Evolutionary conservation across 2,113 vertebrate species (phyloP).

Genomic region (Peucedramus taeniatus): DNA sequence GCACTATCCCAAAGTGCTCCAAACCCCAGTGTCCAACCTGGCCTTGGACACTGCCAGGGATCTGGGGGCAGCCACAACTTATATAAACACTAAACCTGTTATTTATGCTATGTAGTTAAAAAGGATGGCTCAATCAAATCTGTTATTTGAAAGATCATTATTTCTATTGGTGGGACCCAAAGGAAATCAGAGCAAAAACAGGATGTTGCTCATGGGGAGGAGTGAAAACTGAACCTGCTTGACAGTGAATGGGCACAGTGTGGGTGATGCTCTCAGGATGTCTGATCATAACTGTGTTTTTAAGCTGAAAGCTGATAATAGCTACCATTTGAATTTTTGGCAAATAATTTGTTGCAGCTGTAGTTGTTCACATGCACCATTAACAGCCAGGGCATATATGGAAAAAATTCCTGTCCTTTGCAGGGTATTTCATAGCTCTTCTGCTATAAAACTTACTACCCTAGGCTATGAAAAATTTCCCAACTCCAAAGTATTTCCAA

Average conservation of each 20-base stretch:
- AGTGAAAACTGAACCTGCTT: neutral
- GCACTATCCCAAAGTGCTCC: neutral
- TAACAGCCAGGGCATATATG: neutral
- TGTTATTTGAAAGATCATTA: neutral
- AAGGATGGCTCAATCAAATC: neutral
- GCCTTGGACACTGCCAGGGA: neutral
- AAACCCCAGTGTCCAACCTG: rapidly evolving
- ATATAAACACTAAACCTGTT: neutral
- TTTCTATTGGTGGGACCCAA: neutral
- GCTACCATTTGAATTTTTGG: neutral
- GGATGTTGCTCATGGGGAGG: neutral
- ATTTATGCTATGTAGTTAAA: neutral
- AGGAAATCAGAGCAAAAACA: neutral
- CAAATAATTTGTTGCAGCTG: conserved; percentile 51
- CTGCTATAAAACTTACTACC: neutral
- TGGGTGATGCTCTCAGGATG: neutral
- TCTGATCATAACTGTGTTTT: neutral
- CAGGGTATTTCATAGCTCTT: neutral
- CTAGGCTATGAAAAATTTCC: neutral
- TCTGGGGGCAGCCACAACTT: neutral
- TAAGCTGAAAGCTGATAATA: conserved; percentile 15
- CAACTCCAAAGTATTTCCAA: neutral
- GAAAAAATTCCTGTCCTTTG: neutral
- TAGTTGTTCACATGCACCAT: conserved; percentile 12
- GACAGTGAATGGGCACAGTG: neutral